Conservation (phyloP, 2,797 vertebrate species). For the Sphenodon punctatus region DNA sequence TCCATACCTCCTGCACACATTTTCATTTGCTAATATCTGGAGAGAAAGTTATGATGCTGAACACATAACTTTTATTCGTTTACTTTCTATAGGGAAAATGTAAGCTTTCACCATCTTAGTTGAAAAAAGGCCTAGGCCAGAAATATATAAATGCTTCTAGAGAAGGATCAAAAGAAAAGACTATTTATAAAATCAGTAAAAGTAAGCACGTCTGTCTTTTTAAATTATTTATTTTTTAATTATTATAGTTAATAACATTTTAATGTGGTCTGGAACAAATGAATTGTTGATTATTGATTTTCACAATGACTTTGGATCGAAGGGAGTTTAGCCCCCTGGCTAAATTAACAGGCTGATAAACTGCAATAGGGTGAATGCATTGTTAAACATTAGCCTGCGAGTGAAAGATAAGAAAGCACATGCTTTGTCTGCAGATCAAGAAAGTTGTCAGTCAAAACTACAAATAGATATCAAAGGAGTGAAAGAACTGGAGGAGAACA, state of each 20-base stretch:
- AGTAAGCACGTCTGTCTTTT: slow-evolving; percentile 4
- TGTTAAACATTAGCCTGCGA: slow-evolving; percentile 74
- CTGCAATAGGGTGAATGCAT: slow-evolving; percentile 48
- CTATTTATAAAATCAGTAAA: slow-evolving; percentile 39
- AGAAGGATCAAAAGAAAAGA: slow-evolving; percentile 37
- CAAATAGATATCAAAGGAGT: slow-evolving; percentile 61
- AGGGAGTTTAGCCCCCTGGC: slow-evolving; percentile 29
- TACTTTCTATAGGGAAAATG: slow-evolving; percentile 1
- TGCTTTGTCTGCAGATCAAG: slow-evolving; percentile 71
- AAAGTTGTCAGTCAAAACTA: slow-evolving; percentile 69
- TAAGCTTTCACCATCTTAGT: slow-evolving; percentile 8
- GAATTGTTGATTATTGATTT: slow-evolving; percentile 62
- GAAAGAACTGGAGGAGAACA: slow-evolving; percentile 58
- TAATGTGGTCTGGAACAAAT: slow-evolving; percentile 60
- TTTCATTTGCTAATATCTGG: neutral
- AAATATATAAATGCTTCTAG: neutral
- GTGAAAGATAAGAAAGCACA: slow-evolving; percentile 70
- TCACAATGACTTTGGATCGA: slow-evolving; percentile 55
- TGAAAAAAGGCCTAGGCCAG: slow-evolving; percentile 29
- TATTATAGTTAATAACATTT: slow-evolving; percentile 61
- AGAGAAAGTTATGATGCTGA: neutral
- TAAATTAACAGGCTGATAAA: slow-evolving; percentile 70
- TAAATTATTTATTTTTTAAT: slow-evolving; percentile 62
- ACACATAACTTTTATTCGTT: slow-evolving; percentile 30
- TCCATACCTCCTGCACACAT: neutral